Percentiles rank a stretch among this genome's conserved stretches.
These are phyloP conservation scores for Channa maculata DNA, from an alignment of 2,113 vertebrate species.

Conservation along the genomic window DNA sequence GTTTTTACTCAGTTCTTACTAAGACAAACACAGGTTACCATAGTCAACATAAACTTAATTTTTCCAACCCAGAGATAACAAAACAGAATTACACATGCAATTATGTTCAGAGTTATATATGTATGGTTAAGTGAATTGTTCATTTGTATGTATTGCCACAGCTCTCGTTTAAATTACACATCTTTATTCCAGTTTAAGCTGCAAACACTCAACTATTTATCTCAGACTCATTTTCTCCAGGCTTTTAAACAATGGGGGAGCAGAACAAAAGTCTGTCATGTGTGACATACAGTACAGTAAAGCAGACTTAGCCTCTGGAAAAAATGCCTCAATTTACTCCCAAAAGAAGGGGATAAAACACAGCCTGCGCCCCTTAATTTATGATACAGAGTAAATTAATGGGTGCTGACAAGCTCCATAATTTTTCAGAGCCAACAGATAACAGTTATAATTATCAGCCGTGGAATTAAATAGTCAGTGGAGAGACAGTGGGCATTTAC, in stretches of 20 bases:
- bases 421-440: slow-evolving; percentile 68
- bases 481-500: slow-evolving; percentile 24
- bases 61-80: neutral
- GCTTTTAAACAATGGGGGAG: slow-evolving; percentile 49
- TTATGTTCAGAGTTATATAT: neutral
- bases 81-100: neutral
- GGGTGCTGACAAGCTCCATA: slow-evolving; percentile 69
- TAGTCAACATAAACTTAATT: neutral
- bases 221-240: slow-evolving; percentile 51
- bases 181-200: slow-evolving; percentile 21
- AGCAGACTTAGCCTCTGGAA: slow-evolving; percentile 54
- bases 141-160: slow-evolving; percentile 30
- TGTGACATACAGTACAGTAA: slow-evolving; percentile 46
- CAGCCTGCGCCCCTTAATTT: slow-evolving; percentile 60
- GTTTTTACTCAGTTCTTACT: no score
- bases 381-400: slow-evolving; percentile 71
- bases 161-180: slow-evolving; percentile 23
- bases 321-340: slow-evolving; percentile 48
- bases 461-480: slow-evolving; percentile 55
- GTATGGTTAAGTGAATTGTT: neutral
- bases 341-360: slow-evolving; percentile 48
- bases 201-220: slow-evolving; percentile 48
- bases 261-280: slow-evolving; percentile 52
- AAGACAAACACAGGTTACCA: no score
- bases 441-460: slow-evolving; percentile 72